These are phyloP conservation scores for Capitulum mitella DNA, from an alignment of 2,888 invertebrate species.

Conservation along the genomic window DNA sequence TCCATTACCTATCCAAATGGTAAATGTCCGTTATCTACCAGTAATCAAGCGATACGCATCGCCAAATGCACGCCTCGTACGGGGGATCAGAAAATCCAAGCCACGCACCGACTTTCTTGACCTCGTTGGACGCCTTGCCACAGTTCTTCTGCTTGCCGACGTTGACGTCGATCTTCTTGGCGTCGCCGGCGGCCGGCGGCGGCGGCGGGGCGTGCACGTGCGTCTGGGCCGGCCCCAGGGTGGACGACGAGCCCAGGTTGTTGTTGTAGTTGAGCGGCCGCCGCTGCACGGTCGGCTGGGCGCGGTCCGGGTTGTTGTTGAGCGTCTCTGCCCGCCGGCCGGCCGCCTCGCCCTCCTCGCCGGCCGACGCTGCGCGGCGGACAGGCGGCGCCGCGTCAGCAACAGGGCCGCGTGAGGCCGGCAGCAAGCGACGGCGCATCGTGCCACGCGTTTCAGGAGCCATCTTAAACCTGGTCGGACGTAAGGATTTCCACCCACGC, in stretches of 20 bases:
- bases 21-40: too few relatives aligned
- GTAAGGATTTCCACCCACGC: too few relatives aligned
- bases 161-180: slow-evolving; percentile 16
- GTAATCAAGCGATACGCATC: too few relatives aligned
- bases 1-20: too few relatives aligned
- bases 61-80: too few relatives aligned
- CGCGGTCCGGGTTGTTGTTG: slow-evolving; percentile 25
- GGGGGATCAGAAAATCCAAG: too few relatives aligned
- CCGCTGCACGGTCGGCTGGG: neutral
- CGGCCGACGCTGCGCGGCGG: neutral
- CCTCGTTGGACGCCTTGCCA: neutral
- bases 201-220: slow-evolving; percentile 16
- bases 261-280: slow-evolving; percentile 41
- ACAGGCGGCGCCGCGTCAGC: too few relatives aligned
- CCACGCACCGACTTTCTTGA: slow-evolving; percentile 3
- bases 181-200: neutral
- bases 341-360: neutral
- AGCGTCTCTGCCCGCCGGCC: slow-evolving; percentile 4
- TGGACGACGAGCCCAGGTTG: slow-evolving; percentile 37
- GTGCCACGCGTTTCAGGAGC: too few relatives aligned
- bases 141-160: slow-evolving; percentile 25
- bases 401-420: too few relatives aligned
- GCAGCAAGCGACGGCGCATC: too few relatives aligned
- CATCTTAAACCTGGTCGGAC: too few relatives aligned
- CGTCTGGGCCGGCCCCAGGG: slow-evolving; percentile 10